These are phyloP conservation scores for Zaprionus vittiger DNA, from an alignment of 1,140 invertebrate genomes.

Conservation along the genomic window DNA sequence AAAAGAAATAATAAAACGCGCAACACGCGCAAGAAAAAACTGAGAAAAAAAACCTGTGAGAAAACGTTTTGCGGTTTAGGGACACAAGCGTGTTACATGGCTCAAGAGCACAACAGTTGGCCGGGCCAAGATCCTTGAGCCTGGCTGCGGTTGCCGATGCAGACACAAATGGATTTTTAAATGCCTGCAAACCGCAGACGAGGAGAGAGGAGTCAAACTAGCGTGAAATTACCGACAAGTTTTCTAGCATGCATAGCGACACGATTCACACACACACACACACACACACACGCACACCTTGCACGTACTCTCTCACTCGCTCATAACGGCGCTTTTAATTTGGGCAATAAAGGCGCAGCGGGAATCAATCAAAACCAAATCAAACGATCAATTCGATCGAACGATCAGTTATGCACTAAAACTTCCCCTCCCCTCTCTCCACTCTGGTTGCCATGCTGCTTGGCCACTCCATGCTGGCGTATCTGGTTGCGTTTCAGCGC, in stretches of 20 bases:
- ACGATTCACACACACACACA: background rate
- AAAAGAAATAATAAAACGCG: background rate
- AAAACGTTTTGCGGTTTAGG: conserved; percentile 59
- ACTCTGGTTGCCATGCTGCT: background rate
- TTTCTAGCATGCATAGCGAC: conserved; percentile 54
- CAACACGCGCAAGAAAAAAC: conserved; percentile 3
- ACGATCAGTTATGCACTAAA: conserved; percentile 8
- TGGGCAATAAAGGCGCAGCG: conserved; percentile 31
- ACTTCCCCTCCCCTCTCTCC: background rate
- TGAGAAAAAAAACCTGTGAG: conserved; percentile 29
- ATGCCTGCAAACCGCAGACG: conserved; percentile 56
- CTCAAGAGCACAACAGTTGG: conserved; percentile 53
- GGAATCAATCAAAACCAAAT: conserved; percentile 42
- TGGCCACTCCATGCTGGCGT: background rate
- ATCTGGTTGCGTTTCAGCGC: conserved; percentile 62
- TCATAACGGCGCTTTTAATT: conserved; percentile 79
- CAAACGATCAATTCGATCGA: conserved; percentile 47
- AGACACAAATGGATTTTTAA: conserved; percentile 74
- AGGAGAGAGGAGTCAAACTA: conserved; percentile 24
- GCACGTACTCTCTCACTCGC: conserved; percentile 34
- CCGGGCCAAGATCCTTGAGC: conserved; percentile 45
- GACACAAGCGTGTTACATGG: conserved; percentile 23
- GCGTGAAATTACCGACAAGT: conserved; percentile 56
- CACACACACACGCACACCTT: background rate
- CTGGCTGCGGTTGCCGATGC: conserved; percentile 35